A percentile compares a stretch with the other conserved stretches of the same genome.
Conservation (phyloP, 2,113 vertebrate species). For the Phalacrocorax aristotelis region DNA sequence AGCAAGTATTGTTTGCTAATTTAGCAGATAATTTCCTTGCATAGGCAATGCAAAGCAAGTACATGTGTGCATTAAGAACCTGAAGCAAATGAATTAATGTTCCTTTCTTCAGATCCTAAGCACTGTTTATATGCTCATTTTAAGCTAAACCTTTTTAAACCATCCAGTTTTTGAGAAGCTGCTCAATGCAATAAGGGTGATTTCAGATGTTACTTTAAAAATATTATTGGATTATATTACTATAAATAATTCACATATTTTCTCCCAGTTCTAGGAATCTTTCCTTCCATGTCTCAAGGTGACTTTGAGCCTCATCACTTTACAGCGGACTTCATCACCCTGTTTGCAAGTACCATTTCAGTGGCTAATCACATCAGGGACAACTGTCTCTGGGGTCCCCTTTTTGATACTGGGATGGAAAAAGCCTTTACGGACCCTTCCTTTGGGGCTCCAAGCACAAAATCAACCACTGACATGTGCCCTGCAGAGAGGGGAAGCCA, state of each 20-base stretch:
- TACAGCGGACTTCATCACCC: constrained; percentile 26
- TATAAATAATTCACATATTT: background rate
- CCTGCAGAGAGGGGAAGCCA: background rate
- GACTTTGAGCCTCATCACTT: constrained; percentile 60
- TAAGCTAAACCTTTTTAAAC: background rate
- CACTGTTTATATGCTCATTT: background rate
- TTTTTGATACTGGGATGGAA: background rate
- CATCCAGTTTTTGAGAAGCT: background rate
- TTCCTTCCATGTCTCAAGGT: constrained; percentile 4
- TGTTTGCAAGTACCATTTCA: constrained; percentile 57
- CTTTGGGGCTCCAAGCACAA: background rate
- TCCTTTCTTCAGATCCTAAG: background rate
- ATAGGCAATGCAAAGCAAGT: background rate
- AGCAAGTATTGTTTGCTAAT: constrained; percentile 18
- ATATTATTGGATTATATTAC: background rate
- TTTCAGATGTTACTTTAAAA: background rate
- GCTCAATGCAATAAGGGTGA: background rate
- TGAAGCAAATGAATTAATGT: background rate
- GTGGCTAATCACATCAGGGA: constrained; percentile 37
- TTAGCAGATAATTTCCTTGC: constrained; percentile 26
- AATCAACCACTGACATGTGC: background rate
- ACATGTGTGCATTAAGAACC: background rate
- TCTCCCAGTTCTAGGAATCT: constrained; percentile 16
- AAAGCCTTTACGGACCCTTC: background rate
- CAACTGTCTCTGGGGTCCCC: constrained; percentile 16